Evolutionary conservation across 1,140 invertebrate species (phyloP), one percentile per base, ranked within the genome.

Genomic region (Ridgeia piscesae): DNA sequence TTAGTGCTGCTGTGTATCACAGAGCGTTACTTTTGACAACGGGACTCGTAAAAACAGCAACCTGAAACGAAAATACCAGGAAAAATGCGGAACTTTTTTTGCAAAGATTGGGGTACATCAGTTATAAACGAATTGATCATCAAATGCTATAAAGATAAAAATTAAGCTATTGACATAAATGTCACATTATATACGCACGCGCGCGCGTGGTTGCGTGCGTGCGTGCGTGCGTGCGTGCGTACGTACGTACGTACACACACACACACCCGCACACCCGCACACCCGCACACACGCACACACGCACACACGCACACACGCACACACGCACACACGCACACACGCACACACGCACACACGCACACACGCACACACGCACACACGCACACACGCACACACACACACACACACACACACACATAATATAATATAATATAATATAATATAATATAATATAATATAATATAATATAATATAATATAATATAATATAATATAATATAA

Each of bases 311-410:
- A 42, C 42, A 42, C 42, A 42, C 42, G 11, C 42, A 42, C 42
- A 42, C 42, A 42, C 42, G 11, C 42, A 42, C 42, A 42, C 42
- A 42, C 42, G 33, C 91, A 33, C 35, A 91, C 91, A 91, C 91
- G 33, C 91, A 91, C 91, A 91, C 91, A 91, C 91, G 33, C 91
- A 91, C 91, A 91, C 91, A 91, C 91, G 33, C 91, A 91, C 91
- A 91, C 91, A 91, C 91, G 33, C 91, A 91, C 91, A 91, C 91
- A 91, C 91, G 33, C 91, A 91, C 91, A 91, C 91, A 91, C 91
- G 33, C 91, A 91, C 91, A 91, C 91, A 35, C 91, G 33, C 91
- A 91, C 33, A 35, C 91, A 91, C 91, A 91, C 91, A 91, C 91
- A 42, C 42, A 42, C 42, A 42, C 42, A 42, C 42, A 42, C 42